Conservation (phyloP, 2,797 vertebrate genomes). For the Morus bassanus region DNA sequence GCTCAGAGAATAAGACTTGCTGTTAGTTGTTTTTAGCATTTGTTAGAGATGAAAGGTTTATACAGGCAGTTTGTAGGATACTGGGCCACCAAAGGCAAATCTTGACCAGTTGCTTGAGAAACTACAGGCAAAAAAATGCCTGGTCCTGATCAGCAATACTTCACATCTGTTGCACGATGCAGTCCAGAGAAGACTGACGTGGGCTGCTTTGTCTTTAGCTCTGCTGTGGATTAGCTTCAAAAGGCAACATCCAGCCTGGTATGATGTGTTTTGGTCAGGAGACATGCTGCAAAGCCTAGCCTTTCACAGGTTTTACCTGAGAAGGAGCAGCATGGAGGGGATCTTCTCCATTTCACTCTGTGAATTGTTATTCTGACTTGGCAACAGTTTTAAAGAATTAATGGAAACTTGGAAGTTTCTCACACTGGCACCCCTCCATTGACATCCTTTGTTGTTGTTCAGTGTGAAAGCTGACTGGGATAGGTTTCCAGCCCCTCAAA, state of each 20-base stretch:
- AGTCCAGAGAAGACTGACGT: not conserved
- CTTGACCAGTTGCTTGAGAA: not conserved
- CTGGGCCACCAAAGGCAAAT: not conserved
- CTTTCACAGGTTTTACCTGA: not conserved
- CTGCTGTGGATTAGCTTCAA: not conserved
- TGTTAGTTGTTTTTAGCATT: not conserved
- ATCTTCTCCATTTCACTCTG: not conserved
- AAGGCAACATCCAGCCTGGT: not conserved
- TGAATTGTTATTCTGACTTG: not conserved
- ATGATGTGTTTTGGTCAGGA: not conserved
- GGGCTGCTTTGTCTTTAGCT: not conserved
- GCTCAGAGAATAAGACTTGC: not conserved
- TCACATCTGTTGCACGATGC: not conserved
- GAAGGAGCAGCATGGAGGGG: not conserved
- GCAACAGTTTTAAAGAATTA: not conserved
- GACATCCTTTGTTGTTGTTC: not conserved
- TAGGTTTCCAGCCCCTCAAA: not conserved
- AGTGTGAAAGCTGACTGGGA: not conserved
- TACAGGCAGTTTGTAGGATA: not conserved
- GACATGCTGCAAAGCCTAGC: not conserved
- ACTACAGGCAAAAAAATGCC: not conserved
- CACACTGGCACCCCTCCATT: too few relatives aligned
- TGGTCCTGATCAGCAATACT: not conserved
- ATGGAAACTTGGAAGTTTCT: not conserved
- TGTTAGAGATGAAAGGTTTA: not conserved